Evolutionary conservation across 2,113 vertebrate genomes (phyloP).

Genomic region (Carollia perspicillata): DNA sequence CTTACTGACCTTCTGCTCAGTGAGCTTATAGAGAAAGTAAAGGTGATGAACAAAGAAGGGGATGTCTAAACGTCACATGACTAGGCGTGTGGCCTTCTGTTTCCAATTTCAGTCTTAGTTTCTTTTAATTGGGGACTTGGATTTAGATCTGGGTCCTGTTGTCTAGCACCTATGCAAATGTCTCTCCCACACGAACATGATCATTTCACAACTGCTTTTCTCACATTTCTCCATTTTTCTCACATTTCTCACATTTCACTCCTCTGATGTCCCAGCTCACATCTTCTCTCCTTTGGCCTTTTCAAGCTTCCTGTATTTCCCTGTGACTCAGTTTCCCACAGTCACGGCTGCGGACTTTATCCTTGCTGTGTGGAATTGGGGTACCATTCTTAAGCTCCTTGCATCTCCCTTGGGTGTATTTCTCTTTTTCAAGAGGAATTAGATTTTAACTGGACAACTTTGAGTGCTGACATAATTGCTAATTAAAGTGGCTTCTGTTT

Average conservation of each 20-base stretch:
- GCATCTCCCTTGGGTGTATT: background rate
- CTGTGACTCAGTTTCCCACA: background rate
- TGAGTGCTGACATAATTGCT: background rate
- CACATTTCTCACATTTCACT: background rate
- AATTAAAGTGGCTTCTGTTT: conserved; percentile 46
- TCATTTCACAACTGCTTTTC: background rate
- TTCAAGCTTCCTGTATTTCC: background rate
- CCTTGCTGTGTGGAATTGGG: background rate
- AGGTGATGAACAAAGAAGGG: background rate
- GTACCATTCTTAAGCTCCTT: background rate
- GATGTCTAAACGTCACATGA: background rate
- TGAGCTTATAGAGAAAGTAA: background rate
- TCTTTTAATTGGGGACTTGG: background rate
- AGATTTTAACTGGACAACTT: background rate
- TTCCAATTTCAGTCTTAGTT: background rate
- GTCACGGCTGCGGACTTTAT: background rate
- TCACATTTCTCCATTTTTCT: background rate
- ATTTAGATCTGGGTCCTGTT: background rate
- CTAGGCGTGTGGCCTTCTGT: background rate
- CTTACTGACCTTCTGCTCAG: background rate
- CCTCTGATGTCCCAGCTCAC: accelerated
- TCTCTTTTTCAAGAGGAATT: conserved; percentile 26
- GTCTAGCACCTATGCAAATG: background rate
- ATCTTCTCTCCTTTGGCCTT: background rate
- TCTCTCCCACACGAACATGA: background rate